These are phyloP conservation scores for Cryptomyrus ogoouensis DNA, from an alignment of 2,113 vertebrate genomes.

Conservation along the genomic window DNA sequence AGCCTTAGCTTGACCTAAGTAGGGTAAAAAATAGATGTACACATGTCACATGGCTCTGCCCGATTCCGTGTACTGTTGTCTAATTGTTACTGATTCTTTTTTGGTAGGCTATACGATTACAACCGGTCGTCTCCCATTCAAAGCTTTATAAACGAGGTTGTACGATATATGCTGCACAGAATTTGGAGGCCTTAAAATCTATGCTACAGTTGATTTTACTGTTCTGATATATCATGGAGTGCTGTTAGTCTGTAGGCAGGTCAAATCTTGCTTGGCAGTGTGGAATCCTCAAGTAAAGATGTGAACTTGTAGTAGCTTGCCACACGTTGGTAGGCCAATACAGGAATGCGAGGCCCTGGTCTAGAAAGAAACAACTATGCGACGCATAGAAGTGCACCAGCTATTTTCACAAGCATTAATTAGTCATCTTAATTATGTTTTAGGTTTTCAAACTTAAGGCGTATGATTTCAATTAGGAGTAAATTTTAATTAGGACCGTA, in stretches of 20 bases:
- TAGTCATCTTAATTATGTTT: neutral
- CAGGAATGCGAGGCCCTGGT: slow-evolving; percentile 67
- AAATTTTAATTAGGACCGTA: neutral
- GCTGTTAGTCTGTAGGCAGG: slow-evolving; percentile 49
- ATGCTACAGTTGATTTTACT: neutral
- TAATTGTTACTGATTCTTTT: neutral
- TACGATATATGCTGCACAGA: neutral
- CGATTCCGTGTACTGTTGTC: neutral
- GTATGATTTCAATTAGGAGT: neutral
- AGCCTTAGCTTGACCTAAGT: neutral
- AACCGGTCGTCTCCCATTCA: neutral
- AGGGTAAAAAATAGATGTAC: neutral
- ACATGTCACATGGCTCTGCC: neutral
- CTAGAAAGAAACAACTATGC: slow-evolving; percentile 20
- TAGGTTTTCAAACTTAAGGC: neutral
- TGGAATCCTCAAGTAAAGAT: slow-evolving; percentile 54
- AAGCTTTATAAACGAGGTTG: neutral
- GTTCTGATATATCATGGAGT: slow-evolving; percentile 1
- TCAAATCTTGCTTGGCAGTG: slow-evolving; percentile 62
- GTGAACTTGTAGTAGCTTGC: slow-evolving; percentile 68
- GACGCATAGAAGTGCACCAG: neutral
- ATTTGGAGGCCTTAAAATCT: neutral
- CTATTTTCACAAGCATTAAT: neutral
- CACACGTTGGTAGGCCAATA: slow-evolving; percentile 62
- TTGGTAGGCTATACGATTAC: neutral